Percentiles rank a stretch among this genome's conserved stretches.
These are phyloP conservation scores for Agrotis ipsilon DNA, from an alignment of 2,888 invertebrate genomes.

Conservation along the genomic window DNA sequence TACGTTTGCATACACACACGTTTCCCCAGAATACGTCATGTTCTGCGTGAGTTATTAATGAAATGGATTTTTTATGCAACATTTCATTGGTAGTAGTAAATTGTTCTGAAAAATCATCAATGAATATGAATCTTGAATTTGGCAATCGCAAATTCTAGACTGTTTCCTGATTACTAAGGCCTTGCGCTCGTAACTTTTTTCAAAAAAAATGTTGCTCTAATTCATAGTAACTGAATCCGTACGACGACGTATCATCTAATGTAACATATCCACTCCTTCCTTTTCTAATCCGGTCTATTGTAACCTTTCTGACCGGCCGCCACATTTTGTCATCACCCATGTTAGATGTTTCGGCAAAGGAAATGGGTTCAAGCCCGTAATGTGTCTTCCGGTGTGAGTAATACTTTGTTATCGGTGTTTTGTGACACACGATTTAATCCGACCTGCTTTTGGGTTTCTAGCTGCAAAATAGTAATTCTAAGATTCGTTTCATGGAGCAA, in stretches of 20 bases:
- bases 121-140: conserved; percentile 3
- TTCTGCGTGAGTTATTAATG: conserved; percentile 15
- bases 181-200: conserved; percentile 1
- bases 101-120: conserved; percentile 6
- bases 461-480: background rate
- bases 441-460: conserved; percentile 23
- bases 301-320: conserved; percentile 38
- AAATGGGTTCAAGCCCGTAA: conserved; percentile 52
- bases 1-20: conserved; percentile 43
- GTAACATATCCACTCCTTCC: conserved; percentile 48
- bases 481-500: background rate
- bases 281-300: conserved; percentile 33
- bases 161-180: background rate
- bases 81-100: conserved; percentile 13
- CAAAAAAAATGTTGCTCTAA: background rate
- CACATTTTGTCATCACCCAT: conserved; percentile 33
- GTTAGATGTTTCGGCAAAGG: conserved; percentile 34
- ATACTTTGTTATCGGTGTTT: conserved; percentile 39
- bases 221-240: conserved; percentile 42
- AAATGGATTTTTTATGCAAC: conserved; percentile 19
- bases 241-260: conserved; percentile 30
- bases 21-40: conserved; percentile 31
- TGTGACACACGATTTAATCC: conserved; percentile 20
- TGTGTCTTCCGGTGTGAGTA: conserved; percentile 56
- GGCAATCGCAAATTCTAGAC: background rate